These are phyloP conservation scores for Tachyglossus aculeatus DNA, from an alignment of 2,797 vertebrate species.

Conservation along the genomic window DNA sequence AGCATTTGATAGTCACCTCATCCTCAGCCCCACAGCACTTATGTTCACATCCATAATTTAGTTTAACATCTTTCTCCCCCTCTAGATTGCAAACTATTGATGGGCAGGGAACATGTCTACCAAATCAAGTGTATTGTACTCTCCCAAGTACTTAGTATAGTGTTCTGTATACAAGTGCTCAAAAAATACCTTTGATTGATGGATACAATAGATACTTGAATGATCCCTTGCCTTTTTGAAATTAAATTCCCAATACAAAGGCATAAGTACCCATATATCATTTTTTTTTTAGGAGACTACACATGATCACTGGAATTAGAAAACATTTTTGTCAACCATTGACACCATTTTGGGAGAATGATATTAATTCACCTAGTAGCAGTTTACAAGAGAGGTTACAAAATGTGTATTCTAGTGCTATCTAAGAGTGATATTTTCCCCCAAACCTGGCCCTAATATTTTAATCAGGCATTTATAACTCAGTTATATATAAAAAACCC, in stretches of 20 bases:
- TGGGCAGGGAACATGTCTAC: too few relatives aligned
- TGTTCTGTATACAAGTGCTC: too few relatives aligned
- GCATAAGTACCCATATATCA: conserved; percentile 22
- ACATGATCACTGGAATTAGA: conserved; percentile 27
- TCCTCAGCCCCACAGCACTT: too few relatives aligned
- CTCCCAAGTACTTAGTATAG: too few relatives aligned
- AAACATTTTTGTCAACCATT: conserved; percentile 12
- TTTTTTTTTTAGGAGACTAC: conserved; percentile 33
- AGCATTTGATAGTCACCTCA: too few relatives aligned
- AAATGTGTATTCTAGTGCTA: background rate
- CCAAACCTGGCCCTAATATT: background rate
- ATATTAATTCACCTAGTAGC: background rate
- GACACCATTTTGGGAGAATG: conserved; percentile 5
- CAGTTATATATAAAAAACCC: background rate
- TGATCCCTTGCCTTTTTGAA: conserved; percentile 29
- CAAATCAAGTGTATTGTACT: too few relatives aligned
- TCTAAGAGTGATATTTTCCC: background rate
- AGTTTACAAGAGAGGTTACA: background rate
- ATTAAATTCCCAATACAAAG: conserved; percentile 45
- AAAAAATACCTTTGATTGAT: too few relatives aligned
- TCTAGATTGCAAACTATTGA: too few relatives aligned
- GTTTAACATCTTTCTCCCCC: too few relatives aligned
- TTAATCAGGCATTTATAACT: background rate
- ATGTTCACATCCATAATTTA: too few relatives aligned
- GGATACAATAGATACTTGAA: too few relatives aligned